Percentiles rank a stretch among this genome's conserved stretches.
Conservation (phyloP, 2,113 vertebrate species). For the Triplophysa dalaica region DNA sequence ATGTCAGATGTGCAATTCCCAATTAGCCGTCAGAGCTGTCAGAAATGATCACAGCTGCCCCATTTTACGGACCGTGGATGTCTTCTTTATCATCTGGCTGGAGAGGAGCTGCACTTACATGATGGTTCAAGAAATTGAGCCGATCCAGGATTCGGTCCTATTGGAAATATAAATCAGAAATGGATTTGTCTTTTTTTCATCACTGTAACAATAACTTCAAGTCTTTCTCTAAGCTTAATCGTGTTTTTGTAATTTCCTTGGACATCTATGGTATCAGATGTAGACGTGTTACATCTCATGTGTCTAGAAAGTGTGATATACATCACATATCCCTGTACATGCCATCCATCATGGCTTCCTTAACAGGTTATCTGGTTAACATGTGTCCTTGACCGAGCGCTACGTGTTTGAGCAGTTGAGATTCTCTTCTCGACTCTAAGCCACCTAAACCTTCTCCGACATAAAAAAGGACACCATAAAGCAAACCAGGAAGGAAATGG, state of each 20-base stretch:
- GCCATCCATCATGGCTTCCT: constrained; percentile 1
- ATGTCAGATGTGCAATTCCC: constrained; percentile 63
- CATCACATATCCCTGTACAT: constrained; percentile 7
- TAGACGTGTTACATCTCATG: neutral
- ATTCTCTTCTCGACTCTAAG: neutral
- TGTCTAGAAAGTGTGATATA: neutral
- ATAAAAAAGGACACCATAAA: neutral
- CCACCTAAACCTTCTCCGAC: neutral
- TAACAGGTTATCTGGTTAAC: neutral
- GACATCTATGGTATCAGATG: neutral
- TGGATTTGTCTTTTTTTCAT: constrained; percentile 3
- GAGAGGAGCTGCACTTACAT: neutral
- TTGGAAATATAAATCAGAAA: constrained; percentile 10
- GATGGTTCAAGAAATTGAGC: neutral
- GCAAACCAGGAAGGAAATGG: neutral
- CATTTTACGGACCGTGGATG: neutral
- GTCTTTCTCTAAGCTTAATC: neutral
- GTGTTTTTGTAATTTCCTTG: neutral
- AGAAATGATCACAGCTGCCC: constrained; percentile 20
- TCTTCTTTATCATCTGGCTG: neutral
- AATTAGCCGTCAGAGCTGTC: constrained; percentile 67
- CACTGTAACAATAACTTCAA: neutral
- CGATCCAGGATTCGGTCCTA: neutral
- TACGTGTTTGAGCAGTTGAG: neutral
- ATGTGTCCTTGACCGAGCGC: neutral